A percentile compares a stretch with the other conserved stretches of the same genome.
phyloP scores from a whole-genome alignment of 2,797 vertebrate genomes.

The Characodon lateralis region DNA sequence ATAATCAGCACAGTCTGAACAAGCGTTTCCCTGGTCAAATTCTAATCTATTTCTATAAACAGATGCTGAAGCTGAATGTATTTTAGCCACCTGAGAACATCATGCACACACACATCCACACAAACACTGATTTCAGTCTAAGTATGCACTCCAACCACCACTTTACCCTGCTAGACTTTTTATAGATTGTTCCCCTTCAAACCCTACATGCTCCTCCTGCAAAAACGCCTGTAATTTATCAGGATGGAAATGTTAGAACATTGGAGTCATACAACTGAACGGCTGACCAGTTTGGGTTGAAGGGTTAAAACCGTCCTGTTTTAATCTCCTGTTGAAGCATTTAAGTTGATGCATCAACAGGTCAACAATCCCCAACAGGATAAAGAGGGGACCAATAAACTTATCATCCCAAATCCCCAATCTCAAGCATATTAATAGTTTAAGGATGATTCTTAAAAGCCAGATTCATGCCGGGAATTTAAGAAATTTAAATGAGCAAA shows the following conservation, averaged over 20 bases:
- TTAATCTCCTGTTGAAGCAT: not conserved
- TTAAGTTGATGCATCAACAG: not conserved
- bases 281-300: too few relatives aligned
- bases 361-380: not conserved
- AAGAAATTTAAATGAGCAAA: not conserved
- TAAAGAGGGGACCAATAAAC: not conserved
- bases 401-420: not conserved
- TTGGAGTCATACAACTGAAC: not conserved
- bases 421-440: not conserved
- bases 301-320: too few relatives aligned
- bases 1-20: not conserved
- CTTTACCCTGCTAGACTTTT: not conserved
- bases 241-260: not conserved
- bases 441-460: too few relatives aligned
- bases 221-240: conserved; percentile 3
- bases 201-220: not conserved
- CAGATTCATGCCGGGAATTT: not conserved
- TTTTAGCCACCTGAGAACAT: not conserved
- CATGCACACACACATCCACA: not conserved
- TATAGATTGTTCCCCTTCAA: not conserved
- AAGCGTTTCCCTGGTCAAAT: not conserved
- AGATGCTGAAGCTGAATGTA: not conserved
- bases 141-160: not conserved
- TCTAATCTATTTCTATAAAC: not conserved
- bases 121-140: not conserved